These are phyloP conservation scores for Pipra filicauda DNA, from an alignment of 2,113 vertebrate genomes.

Conservation along the genomic window DNA sequence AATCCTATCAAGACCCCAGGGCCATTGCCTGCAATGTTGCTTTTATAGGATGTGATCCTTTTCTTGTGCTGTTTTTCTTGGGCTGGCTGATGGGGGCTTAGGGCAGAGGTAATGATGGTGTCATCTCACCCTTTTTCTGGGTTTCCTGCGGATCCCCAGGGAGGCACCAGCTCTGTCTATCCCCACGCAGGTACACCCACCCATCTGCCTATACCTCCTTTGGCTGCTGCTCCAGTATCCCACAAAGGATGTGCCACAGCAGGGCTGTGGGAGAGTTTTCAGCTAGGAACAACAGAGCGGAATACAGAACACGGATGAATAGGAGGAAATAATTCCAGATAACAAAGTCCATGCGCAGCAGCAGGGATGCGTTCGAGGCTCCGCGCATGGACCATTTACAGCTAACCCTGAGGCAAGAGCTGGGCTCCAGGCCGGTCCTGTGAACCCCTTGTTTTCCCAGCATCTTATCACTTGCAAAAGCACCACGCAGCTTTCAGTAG, in stretches of 20 bases:
- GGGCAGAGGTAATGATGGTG: fast-evolving
- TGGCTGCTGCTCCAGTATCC: not conserved
- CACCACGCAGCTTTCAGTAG: fast-evolving
- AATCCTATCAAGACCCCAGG: not conserved
- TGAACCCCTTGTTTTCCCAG: not conserved
- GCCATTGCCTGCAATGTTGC: not conserved
- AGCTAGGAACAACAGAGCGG: not conserved
- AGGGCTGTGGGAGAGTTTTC: not conserved
- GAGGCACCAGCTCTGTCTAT: not conserved
- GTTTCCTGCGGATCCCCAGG: not conserved
- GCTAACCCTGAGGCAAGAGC: not conserved
- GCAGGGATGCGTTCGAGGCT: not conserved
- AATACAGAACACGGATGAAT: not conserved
- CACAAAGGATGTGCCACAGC: not conserved
- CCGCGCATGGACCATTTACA: fast-evolving
- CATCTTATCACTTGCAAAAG: not conserved
- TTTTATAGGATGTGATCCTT: not conserved
- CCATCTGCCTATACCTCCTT: not conserved
- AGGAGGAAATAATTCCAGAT: conserved; percentile 43
- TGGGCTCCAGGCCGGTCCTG: not conserved
- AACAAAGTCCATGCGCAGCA: not conserved
- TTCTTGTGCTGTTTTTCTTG: not conserved
- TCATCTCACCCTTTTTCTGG: fast-evolving
- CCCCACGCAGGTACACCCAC: not conserved
- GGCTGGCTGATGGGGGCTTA: too few species aligned